These are phyloP conservation scores for Epizoanthus rinbou DNA, from an alignment of 92 coral and sea anemone genomes.

Conservation along the genomic window DNA sequence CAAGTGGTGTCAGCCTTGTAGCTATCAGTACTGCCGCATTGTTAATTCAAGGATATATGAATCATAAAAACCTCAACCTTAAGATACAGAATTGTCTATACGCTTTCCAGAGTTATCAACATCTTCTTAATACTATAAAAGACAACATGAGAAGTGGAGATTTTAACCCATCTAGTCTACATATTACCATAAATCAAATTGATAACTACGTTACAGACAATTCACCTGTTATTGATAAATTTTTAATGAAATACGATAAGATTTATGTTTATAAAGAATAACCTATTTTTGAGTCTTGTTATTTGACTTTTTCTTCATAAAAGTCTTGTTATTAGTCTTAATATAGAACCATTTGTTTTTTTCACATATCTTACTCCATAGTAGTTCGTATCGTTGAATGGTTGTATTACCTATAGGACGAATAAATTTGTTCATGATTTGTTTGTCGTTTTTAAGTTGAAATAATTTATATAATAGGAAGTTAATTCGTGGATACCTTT, in stretches of 20 bases:
- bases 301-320: background rate
- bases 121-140: background rate
- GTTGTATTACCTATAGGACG: background rate
- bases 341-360: background rate
- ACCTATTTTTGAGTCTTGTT: too few species aligned
- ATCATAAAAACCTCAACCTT: slow-evolving; percentile 33
- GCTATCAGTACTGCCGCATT: slow-evolving; percentile 18
- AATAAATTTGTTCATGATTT: background rate
- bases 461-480: background rate
- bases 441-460: background rate
- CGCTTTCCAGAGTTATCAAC: slow-evolving; percentile 38
- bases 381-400: background rate
- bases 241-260: background rate
- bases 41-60: slow-evolving; percentile 30
- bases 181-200: background rate
- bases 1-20: slow-evolving; percentile 33
- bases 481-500: background rate
- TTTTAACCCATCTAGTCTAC: background rate
- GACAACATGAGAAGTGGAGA: slow-evolving; percentile 25
- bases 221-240: slow-evolving; percentile 9
- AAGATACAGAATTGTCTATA: slow-evolving; percentile 22
- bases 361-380: background rate
- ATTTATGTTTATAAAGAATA: background rate
- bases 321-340: background rate
- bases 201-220: slow-evolving; percentile 9